Evolutionary conservation across 2,888 invertebrate species (phyloP), one percentile per base, ranked within the genome.

Genomic region (Patella depressa): DNA sequence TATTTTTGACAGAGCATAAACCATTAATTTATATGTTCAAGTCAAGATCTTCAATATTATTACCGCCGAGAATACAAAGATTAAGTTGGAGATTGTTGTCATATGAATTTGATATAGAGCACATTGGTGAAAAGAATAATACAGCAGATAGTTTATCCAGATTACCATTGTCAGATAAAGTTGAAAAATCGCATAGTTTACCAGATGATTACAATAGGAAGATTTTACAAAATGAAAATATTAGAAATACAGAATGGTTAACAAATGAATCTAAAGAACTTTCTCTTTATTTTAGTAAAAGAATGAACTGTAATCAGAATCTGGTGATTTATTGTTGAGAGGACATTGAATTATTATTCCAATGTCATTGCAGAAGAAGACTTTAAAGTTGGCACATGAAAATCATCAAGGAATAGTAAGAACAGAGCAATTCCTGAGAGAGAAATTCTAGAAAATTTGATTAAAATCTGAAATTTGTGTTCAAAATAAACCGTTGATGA

Each of bases 11-110:
- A 9, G 86, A 85, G 79, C 87, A 89, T 81, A 86, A 87, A 76
- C 88, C 88, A 2, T 78, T 89, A 45, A 77, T 83, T 19, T 74
- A 81, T n/a, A 84, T 89, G 34, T 83, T 86, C 71, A 86, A 84
- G 73, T 84, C 84, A 17, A 77, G 85, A 12, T 79, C 83, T 53
- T 79, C 81, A 45, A 59, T 59, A 59, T 15, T 19, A 19, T 24
- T n/a, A 65, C 65, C n/a, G n/a, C 65, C 19, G 11, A 76, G 80
- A 45, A 81, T 83, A 11, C 81, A 81, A 54, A 65, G 65, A 65
- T 24, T 19, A 4, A 73, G 81, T 34, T 83, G 83, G 84, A 79
- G 81, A 54, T 75, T 81, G 15, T 71, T 77, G 24, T 72, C 81
- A 12, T 85, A 83, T 71, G 71, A 83, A 24, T 81, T 78, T 54